Base-by-base conservation (phyloP, 1,140 invertebrate genomes). In the Heliconius hermathena region DNA sequence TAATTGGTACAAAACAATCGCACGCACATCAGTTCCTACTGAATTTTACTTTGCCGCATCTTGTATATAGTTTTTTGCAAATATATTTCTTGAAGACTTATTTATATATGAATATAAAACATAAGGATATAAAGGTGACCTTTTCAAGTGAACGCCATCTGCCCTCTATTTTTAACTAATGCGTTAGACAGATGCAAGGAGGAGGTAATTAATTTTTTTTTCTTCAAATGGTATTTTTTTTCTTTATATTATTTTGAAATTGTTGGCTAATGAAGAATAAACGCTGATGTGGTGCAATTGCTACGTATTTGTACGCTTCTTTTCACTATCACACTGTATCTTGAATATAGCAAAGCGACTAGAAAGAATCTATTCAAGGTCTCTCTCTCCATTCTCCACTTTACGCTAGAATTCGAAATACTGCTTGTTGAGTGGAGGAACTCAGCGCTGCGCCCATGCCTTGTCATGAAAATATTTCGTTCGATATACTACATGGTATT, bases 111-210 rank as follows among this genome's bases (percentile, higher is more conserved):
- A 76, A 76, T 76, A 76, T 80, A 80, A 80, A 80, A 41, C 22
- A 46, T 73, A 73, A 73, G 22, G 3, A 73, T 73, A 73, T 75
- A 66, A 41, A 73, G 41, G 38, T 77, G 79, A 81, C 80, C 76
- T 77, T 81, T 75, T n/a, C 71, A 75, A 60, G 73, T 71, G 54
- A 73, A 18, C 20, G 57, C 54, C 80, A 81, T 81, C 76, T 81
- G 80, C 80, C 22, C 76, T 74, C 72, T 81, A 77, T 81, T 77
- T 81, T 77, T 81, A 81, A 76, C 80, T 81, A 81, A 81, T 73
- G 80, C 80, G 76, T 81, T 81, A 81, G 80, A 80, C 33, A n/a
- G 75, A 77, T 77, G 70, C 26, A 18, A 22, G 8, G 8, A 22
- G n/a, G n/a, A 57, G 20, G n/a, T 22, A 57, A 57, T 57, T 57